Evolutionary conservation across 1,140 invertebrate species (phyloP), one percentile per base, ranked within the genome.

Genomic region (Xylocopa sonorina): DNA sequence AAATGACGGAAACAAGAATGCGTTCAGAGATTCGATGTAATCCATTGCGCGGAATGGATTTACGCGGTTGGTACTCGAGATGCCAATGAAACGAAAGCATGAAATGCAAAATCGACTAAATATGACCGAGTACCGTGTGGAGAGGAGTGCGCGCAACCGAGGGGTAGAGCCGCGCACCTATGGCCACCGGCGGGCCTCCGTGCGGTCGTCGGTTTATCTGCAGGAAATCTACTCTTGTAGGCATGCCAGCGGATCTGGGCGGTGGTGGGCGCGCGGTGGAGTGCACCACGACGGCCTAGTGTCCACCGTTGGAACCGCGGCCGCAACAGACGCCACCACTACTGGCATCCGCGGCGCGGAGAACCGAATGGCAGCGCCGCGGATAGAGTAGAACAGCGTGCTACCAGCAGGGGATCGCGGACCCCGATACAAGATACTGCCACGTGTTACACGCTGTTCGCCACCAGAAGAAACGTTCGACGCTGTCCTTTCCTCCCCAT

Each of bases 391-490:
- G 85, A 89, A 89, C 88, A 88, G 82, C 86, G 87, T 86, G 89
- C 88, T 90, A 90, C 87, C 91, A 92, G 92, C 92, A 83, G 92
- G 91, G 87, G 86, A 85, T 64, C 90, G 88, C 86, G 82, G 88
- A n/a, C 83, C 82, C 82, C 88, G 91, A 93, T 93, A 93, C 91
- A 93, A 93, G 92, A 92, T 92, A 93, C 91, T 89, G 90, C 90
- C 91, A 92, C 92, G 90, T 92, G 91, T 93, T 92, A 92, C 92
- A 92, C 88, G 91, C 86, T 92, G 91, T 92, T 92, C 90, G 91
- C 91, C 91, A 92, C 91, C 89, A 92, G 89, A 89, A 92, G 91
- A 89, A 91, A 92, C 89, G 87, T 88, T 81, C 85, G 85, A 24
- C 53, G 32, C 41, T 48, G 18, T 32, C 27, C 43, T 16, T 46